Evolutionary conservation across 1,140 invertebrate species (phyloP), one percentile per base, ranked within the genome.

Genomic region (Xylocopa sonorina): DNA sequence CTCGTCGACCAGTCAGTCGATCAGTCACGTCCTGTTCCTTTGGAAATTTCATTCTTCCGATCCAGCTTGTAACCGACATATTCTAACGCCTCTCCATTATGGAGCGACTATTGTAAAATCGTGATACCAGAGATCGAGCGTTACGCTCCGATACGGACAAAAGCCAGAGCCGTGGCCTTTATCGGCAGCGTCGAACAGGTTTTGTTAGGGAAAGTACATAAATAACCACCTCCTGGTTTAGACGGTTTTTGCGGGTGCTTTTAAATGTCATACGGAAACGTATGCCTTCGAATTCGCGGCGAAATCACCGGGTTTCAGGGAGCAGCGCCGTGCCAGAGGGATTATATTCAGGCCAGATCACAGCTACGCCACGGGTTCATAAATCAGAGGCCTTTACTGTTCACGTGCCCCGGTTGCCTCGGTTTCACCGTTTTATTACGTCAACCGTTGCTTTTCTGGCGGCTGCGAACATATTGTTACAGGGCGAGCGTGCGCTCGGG

Each of bases 271-370:
- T 1, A 51, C n/a, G 55, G 62, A 67, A 75, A 80, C 72, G 48
- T 66, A 63, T 69, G 29, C 50, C 58, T 75, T 3, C 32, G 64
- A 58, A 46, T 72, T 62, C 67, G 32, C 24, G 57, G 46, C 60
- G 67, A 63, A 69, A 72, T 24, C 38, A 7, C 10, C 4, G 75
- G n/a, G 66, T 58, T 60, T 18, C 53, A n/a, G 64, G n/a, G 38
- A 16, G 74, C 57, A 18, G 48, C 48, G 38, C 29, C n/a, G 29
- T 43, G 43, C 43, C 38, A 41, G 38, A 21, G 62, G 60, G 58
- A 78, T 78, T 78, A 73, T 78, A 73, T 78, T 78, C 77, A 48
- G 50, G n/a, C 18, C 16, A 64, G 58, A 78, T 78, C 68, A 53
- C 46, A 41, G 64, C 62, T 24, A 24, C 16, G 51, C 14, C 53